A percentile compares a stretch with the other conserved stretches of the same genome.
These are phyloP conservation scores for Loripinus fragilis DNA, from an alignment of 2,888 invertebrate genomes.

Conservation along the genomic window DNA sequence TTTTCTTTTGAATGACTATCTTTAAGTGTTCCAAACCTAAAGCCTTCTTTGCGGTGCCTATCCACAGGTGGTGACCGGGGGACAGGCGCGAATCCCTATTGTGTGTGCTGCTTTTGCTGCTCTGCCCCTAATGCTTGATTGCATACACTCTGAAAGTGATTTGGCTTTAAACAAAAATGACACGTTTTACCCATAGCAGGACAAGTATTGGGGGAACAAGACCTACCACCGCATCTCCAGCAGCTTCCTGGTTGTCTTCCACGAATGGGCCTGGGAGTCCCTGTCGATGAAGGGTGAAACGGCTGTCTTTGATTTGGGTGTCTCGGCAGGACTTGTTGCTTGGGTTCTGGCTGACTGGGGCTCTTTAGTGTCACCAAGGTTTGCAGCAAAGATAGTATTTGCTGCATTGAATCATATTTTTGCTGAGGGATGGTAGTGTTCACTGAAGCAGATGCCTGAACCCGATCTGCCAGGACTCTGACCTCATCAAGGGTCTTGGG, in stretches of 20 bases:
- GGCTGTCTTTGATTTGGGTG: too few relatives aligned
- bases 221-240: constrained; percentile 1
- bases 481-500: neutral
- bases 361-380: neutral
- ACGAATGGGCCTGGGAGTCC: too few relatives aligned
- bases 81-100: constrained; percentile 5
- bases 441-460: neutral
- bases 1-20: too few relatives aligned
- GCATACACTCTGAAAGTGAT: neutral
- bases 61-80: neutral
- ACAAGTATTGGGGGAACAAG: neutral
- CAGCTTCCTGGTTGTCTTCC: neutral
- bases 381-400: neutral
- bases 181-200: neutral
- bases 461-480: neutral
- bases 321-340: neutral
- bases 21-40: too few relatives aligned
- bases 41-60: neutral
- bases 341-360: neutral
- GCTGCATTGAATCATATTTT: neutral
- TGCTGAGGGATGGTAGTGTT: neutral
- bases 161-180: neutral
- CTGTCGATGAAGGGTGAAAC: too few relatives aligned
- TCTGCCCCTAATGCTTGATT: too few relatives aligned
- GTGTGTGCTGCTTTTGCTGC: neutral